phyloP scores from a whole-genome alignment of 2,797 vertebrate genomes.

The Acropternis orthonyx region DNA sequence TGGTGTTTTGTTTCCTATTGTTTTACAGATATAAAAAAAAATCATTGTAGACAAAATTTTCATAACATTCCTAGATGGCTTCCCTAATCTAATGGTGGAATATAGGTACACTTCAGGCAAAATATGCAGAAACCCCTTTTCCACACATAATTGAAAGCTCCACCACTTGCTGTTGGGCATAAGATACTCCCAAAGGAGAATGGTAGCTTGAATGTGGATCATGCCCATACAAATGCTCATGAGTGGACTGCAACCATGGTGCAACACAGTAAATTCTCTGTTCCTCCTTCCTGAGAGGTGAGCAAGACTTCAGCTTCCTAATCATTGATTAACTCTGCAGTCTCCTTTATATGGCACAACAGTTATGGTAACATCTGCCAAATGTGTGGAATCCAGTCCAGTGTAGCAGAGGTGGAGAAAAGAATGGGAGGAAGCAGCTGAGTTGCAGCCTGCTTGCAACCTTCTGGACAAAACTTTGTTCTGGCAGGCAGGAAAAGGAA shows the following conservation, averaged over 20 bases:
- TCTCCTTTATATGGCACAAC: neutral
- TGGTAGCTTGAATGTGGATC: neutral
- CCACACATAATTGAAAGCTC: rapidly evolving
- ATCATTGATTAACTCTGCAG: neutral
- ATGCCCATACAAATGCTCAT: neutral
- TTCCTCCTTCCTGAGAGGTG: neutral
- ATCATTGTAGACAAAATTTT: neutral
- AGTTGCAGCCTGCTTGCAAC: neutral
- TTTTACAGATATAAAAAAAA: neutral
- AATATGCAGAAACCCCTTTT: neutral
- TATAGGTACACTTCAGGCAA: neutral
- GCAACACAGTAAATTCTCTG: neutral
- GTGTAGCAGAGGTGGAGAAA: neutral
- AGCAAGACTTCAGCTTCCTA: neutral
- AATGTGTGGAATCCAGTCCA: neutral
- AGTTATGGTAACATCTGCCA: neutral
- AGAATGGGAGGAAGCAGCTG: neutral
- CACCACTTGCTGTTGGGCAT: neutral
- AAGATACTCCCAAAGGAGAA: neutral
- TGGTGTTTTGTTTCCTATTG: neutral
- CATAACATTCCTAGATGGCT: neutral
- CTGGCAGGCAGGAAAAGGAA: neutral
- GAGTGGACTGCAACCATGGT: neutral
- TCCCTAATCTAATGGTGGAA: neutral
- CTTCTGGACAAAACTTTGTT: neutral